Base-by-base conservation (phyloP, 2,797 vertebrate genomes). In the Coracias cyanogaster region DNA sequence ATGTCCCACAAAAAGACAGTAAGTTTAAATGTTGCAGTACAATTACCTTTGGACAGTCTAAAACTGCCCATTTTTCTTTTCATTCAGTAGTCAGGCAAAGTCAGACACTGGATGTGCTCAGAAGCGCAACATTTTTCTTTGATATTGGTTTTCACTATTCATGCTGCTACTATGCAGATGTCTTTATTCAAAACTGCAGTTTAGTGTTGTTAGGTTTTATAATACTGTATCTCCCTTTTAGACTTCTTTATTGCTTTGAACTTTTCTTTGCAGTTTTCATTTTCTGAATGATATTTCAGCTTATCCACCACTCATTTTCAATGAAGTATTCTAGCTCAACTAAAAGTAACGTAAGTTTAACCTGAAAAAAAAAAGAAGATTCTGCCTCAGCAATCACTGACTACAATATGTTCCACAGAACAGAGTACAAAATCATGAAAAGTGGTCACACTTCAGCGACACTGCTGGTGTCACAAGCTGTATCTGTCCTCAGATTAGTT, bases 181-280 rank as follows among this genome's bases (percentile, higher is more conserved):
- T 84, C 54, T 91, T 83, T 86, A 81, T 93, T 93, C 83, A 93
- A 86, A 94, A 89, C 37, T 81, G 77, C 60, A 86, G 55, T 91
- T 92, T 61, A 71, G 15, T 65, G 29, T 67, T 95, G 45, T 62
- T 93, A 86, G 41, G 52, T 80, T 28, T 82, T 64, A 21, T 62
- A 91, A 49, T 65, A 70, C 35, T 60, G 21, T 45, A 11, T 72
- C 37, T 92, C 15, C 24, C n/a, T 85, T 74, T 83, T 52, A 93
- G 64, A 76, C 25, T 7, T 41, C 57, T 88, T 61, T 73, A 83
- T 84, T 81, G 20, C 41, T 73, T 92, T 67, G 29, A 73, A 41
- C 6, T 89, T 91, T 89, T 60, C 62, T 84, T 86, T 70, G 17
- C n/a, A 45, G 15, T 90, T 93, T 94, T 81, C 55, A 62, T 95